A percentile compares a stretch with the other conserved stretches of the same genome.
Conservation (phyloP, 2,797 vertebrate species). For the Hypotaenidia philippensis region DNA sequence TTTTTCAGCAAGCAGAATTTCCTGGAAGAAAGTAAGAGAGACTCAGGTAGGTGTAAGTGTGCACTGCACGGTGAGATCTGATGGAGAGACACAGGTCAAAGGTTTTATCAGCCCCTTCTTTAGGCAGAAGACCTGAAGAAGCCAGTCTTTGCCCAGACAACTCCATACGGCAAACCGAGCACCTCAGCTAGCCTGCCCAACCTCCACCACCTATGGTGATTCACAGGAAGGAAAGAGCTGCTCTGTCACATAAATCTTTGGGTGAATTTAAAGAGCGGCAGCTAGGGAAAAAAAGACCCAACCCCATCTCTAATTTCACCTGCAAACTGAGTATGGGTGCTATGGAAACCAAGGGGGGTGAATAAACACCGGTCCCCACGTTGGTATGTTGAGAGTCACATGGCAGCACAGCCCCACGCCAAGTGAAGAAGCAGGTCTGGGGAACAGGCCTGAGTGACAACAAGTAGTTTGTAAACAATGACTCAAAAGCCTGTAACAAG, state of each 20-base stretch:
- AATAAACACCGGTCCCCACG: neutral
- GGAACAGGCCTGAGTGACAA: neutral
- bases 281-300: neutral
- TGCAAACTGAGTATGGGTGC: neutral
- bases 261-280: constrained; percentile 14
- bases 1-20: constrained; percentile 96
- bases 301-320: neutral
- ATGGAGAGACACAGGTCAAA: neutral
- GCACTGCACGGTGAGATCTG: neutral
- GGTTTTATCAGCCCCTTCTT: neutral
- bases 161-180: neutral
- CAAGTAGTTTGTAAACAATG: constrained; percentile 71
- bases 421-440: neutral
- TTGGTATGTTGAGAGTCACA: neutral
- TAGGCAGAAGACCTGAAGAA: neutral
- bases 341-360: constrained; percentile 26
- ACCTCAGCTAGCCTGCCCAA: neutral
- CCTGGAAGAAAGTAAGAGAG: constrained; percentile 77
- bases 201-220: neutral
- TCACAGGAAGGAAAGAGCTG: constrained; percentile 17
- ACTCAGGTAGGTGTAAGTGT: neutral
- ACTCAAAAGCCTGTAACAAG: constrained; percentile 66
- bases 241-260: neutral
- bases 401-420: fast-evolving
- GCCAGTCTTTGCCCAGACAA: neutral